Base-by-base conservation (phyloP, 2,888 invertebrate genomes). In the Bruchidius siliquastri region DNA sequence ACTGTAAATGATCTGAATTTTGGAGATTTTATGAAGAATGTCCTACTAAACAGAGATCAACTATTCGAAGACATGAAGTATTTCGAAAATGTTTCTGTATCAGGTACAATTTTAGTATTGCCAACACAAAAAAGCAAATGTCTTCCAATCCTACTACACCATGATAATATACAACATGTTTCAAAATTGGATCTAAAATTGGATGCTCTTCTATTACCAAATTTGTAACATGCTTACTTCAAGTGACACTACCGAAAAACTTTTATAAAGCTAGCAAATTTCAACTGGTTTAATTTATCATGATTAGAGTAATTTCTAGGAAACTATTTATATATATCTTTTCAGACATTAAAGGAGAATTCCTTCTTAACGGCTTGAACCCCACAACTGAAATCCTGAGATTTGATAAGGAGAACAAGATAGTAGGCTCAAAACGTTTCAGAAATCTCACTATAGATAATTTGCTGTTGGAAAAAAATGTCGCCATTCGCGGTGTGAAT, bases 361-460 rank as follows among this genome's bases (percentile, higher is more conserved):
- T 82, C 77, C 81, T 79, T 4, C 85, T 91, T 21, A 91, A 91
- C 79, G 83, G 86, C 75, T 81, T 89, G 69, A 86, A 89, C 83
- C 83, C 91, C 26, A 81, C 84, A 20, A 84, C 84, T 10, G 91
- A 91, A 78, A 84, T 91, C 21, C 85, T 90, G 77, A 86, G 87
- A 69, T 83, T 85, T 71, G 88, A 88, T 76, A 72, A 80, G 72
- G 72, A 78, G 22, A 89, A 88, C 80, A 79, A 85, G 2, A 81
- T 90, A 0, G 87, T 85, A 0, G 88, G 88, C 2, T 80, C 79
- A 0, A 89, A 89, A 83, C 81, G 71, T 67, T 81, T 89, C 66
- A 71, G 82, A 6, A 83, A 84, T 72, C 81, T 89, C n/a, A 78
- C 78, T 21, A 84, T 87, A 0, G 81, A 83, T 30, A 82, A 86